Percentiles rank a stretch among this genome's conserved stretches.
Conservation (phyloP, 2,797 vertebrate genomes). For the Mallotus villosus region DNA sequence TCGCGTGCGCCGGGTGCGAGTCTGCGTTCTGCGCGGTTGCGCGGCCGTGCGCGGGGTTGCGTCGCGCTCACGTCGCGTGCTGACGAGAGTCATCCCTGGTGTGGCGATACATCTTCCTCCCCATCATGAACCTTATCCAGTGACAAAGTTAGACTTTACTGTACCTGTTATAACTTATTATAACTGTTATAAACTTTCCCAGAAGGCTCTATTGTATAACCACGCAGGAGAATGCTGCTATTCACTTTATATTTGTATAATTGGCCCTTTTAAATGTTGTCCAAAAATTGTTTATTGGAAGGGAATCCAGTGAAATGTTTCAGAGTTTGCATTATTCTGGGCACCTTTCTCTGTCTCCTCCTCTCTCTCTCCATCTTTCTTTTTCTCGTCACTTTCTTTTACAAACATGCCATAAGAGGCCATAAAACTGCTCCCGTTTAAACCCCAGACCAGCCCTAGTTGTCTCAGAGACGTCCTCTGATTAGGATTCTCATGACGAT, state of each 20-base stretch:
- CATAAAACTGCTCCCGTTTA: conserved; percentile 19
- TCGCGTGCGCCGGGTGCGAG: too few relatives aligned
- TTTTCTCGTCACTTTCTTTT: conserved; percentile 24
- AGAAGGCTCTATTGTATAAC: conserved; percentile 22
- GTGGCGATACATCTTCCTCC: too few relatives aligned
- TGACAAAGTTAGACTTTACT: conserved; percentile 31
- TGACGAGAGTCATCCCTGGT: too few relatives aligned
- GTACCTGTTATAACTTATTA: too few relatives aligned
- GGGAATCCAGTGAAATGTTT: too few relatives aligned
- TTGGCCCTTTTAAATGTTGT: too few relatives aligned
- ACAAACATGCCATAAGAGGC: conserved; percentile 19
- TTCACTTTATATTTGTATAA: too few relatives aligned
- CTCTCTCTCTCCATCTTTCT: conserved; percentile 1
- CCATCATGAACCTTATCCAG: conserved; percentile 22
- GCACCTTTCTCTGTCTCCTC: not conserved
- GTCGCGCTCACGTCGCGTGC: too few relatives aligned
- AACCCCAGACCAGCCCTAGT: not conserved
- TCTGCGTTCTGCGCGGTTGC: too few relatives aligned
- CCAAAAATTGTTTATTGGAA: too few relatives aligned
- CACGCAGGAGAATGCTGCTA: not conserved
- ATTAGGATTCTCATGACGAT: conserved; percentile 38
- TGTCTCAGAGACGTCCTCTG: conserved; percentile 3
- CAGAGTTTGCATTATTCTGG: too few relatives aligned
- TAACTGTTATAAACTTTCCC: conserved; percentile 25
- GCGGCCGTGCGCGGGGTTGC: too few relatives aligned